Percentiles rank a stretch among this genome's conserved stretches.
Conservation (phyloP, 2,888 invertebrate genomes). For the Eupelmus urozonus region DNA sequence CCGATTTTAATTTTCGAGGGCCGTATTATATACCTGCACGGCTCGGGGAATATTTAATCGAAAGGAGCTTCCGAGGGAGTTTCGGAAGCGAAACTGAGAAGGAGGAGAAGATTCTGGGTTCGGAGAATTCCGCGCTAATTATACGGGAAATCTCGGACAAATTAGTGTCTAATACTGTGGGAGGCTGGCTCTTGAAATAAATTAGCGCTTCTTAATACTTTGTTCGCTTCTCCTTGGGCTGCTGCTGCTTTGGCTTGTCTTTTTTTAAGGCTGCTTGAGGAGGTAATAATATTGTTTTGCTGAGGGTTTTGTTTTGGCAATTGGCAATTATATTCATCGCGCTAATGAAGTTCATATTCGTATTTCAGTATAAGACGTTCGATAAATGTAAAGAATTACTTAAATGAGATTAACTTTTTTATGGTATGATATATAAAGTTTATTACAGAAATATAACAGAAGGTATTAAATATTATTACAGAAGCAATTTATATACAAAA, state of each 20-base stretch:
- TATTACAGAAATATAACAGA: too few relatives aligned
- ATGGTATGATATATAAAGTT: too few relatives aligned
- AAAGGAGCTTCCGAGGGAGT: constrained; percentile 10
- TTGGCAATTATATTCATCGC: too few relatives aligned
- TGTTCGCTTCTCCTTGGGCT: background rate
- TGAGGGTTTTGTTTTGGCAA: too few relatives aligned
- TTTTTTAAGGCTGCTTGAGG: background rate
- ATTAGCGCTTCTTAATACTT: constrained; percentile 40
- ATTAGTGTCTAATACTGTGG: constrained; percentile 32
- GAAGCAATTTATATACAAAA: too few relatives aligned
- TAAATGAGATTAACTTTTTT: too few relatives aligned
- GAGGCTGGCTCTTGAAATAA: constrained; percentile 22
- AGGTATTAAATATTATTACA: too few relatives aligned
- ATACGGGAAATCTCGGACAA: constrained; percentile 49
- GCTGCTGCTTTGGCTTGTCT: background rate
- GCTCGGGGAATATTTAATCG: constrained; percentile 68
- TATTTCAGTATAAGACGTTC: background rate
- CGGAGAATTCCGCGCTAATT: constrained; percentile 33
- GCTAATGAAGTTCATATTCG: background rate
- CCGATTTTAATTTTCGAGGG: constrained; percentile 68
- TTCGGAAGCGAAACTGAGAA: background rate
- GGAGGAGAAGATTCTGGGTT: background rate
- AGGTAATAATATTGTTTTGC: background rate
- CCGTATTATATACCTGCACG: constrained; percentile 31
- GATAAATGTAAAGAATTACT: background rate